These are phyloP conservation scores for Microtus oregoni DNA, from an alignment of 2,113 vertebrate genomes.

Conservation along the genomic window DNA sequence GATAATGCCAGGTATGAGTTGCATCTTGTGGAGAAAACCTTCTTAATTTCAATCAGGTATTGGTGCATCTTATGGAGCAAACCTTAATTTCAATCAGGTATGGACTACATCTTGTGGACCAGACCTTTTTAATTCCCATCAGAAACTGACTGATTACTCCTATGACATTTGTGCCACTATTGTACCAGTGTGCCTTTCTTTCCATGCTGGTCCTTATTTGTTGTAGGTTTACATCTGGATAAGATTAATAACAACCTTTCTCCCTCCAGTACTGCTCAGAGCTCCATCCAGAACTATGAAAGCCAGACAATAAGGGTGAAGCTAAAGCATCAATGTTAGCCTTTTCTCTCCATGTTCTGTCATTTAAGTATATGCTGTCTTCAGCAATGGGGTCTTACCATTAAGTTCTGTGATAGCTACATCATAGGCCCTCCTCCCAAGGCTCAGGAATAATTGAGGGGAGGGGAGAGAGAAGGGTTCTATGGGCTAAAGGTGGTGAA, in stretches of 20 bases:
- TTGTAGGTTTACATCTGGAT: not conserved
- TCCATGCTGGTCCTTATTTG: not conserved
- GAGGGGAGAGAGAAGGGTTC: no score
- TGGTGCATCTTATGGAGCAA: not conserved
- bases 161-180: not conserved
- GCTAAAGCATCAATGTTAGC: not conserved
- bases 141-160: not conserved
- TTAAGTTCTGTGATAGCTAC: not conserved
- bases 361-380: not conserved
- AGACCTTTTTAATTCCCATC: not conserved
- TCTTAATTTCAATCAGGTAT: not conserved
- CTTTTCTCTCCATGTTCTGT: not conserved
- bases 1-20: not conserved
- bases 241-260: not conserved
- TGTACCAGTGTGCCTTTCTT: not conserved
- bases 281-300: not conserved
- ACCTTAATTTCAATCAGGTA: not conserved
- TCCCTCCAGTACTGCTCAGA: not conserved
- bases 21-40: not conserved
- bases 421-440: not conserved
- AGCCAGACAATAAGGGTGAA: not conserved
- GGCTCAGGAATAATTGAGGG: not conserved
- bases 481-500: not conserved
- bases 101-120: not conserved
- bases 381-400: not conserved